A percentile compares a stretch with the other conserved stretches of the same genome.
phyloP scores from a whole-genome alignment of 1,140 invertebrate species.

The Orchesella cincta region DNA sequence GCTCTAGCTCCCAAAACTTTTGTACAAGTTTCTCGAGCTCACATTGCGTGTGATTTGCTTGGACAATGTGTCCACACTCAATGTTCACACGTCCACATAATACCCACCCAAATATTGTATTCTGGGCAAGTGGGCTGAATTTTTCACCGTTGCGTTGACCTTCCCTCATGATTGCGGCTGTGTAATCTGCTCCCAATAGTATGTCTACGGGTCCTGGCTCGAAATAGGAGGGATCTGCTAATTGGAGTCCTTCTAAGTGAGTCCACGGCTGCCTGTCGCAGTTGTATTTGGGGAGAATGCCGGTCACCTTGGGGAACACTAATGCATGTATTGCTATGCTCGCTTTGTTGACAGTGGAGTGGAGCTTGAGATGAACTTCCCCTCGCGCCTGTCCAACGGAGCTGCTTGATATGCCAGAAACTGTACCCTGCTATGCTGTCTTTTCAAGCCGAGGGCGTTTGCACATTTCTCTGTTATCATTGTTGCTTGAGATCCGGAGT shows the following conservation, averaged over 20 bases:
- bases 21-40: conserved; percentile 8
- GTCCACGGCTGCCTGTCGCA: neutral
- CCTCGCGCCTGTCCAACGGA: neutral
- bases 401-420: neutral
- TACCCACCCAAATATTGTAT: conserved; percentile 15
- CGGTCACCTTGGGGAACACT: neutral
- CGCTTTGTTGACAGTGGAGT: neutral
- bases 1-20: conserved; percentile 54
- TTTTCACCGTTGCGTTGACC: neutral
- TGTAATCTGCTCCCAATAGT: neutral
- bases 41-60: neutral
- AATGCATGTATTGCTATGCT: neutral
- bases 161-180: neutral
- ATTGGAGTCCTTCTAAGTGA: neutral
- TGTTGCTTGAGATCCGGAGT: neutral
- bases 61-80: neutral
- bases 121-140: neutral
- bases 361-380: neutral
- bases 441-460: neutral
- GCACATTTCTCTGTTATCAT: neutral
- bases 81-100: neutral
- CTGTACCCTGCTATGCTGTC: neutral
- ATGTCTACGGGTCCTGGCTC: neutral
- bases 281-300: neutral
- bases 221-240: neutral